Evolutionary conservation across 37 sponge, comb jelly and placozoan species (phyloP), one percentile per base, ranked within the genome.

Genomic region (Ianthella basta): DNA sequence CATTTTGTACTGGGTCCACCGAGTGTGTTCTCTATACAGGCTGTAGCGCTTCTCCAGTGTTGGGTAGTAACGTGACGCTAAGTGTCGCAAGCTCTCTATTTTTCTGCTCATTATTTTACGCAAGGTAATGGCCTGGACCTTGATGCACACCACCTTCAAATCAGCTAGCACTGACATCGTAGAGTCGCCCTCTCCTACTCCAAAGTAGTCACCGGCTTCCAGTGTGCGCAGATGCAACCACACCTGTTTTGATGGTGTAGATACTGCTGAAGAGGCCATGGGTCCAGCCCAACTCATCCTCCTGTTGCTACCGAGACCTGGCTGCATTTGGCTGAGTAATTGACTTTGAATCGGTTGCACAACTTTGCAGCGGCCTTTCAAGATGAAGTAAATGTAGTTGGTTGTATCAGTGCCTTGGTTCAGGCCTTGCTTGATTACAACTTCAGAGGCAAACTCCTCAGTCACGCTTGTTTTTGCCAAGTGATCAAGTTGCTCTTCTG

Each of bases 1-100:
- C 44, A 37, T 80, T 86, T 91, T 95, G 83, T 91, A 95, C 33
- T 84, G 74, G 10, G 75, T 78, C 95, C 95, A 95, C 56, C 81
- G 30, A 37, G 39, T 84, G 27, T 16, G 29, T 32, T 69, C 72
- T 5, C 83, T 56, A 64, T 84, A 91, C 69, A 86, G 87, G 18
- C 82, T 34, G 56, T 88, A 81, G 39, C 84, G 80, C 4, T 23
- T 80, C 2, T 83, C 25, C 19, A 32, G 29, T 20, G 84, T 64
- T 18, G 90, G 93, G 53, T 91, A 91, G 60, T 59, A 55, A 36
- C 30, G 30, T 0, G 37, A 53, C 0, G 90, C 87, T 35, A 66
- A 66, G 16, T 56, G 81, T 23, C 55, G 30, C 67, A 91, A 20
- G 8, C 20, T 41, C 0, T 34, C 59, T 29, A 94, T 72, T 50